phyloP scores from a whole-genome alignment of 2,113 vertebrate genomes.

The Lophotis ruficrista region DNA sequence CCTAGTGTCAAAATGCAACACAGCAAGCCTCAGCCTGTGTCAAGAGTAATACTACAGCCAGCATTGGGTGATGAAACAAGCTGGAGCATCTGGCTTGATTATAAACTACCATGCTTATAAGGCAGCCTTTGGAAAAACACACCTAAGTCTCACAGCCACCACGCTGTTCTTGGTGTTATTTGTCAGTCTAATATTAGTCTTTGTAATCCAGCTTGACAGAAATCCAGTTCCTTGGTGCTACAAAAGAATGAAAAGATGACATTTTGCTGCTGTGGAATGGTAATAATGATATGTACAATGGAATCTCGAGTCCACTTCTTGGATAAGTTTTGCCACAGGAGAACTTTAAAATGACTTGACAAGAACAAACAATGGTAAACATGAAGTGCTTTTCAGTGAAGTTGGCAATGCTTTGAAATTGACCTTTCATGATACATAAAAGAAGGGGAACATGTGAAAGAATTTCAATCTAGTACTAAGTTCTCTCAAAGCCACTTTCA shows the following conservation, averaged over 20 bases:
- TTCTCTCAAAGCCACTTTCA: not conserved
- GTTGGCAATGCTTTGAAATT: not conserved
- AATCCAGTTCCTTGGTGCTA: conserved; percentile 28
- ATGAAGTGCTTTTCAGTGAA: not conserved
- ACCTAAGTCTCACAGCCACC: too few relatives aligned
- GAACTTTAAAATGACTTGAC: conserved; percentile 21
- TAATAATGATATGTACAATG: not conserved
- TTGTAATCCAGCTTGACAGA: conserved; percentile 46
- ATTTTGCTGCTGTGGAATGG: conserved; percentile 23
- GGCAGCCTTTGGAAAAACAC: too few relatives aligned
- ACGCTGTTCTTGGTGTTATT: conserved; percentile 39
- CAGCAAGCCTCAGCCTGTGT: too few relatives aligned
- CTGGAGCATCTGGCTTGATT: too few relatives aligned
- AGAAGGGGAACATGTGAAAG: not conserved
- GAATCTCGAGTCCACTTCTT: conserved; percentile 48
- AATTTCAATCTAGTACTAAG: not conserved
- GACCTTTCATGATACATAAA: not conserved
- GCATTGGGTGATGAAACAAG: too few relatives aligned
- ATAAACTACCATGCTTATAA: too few relatives aligned
- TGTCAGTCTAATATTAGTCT: conserved; percentile 30
- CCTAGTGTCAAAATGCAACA: too few relatives aligned
- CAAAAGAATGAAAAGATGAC: conserved; percentile 38
- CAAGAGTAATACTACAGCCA: too few relatives aligned
- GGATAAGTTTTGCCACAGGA: conserved; percentile 10
- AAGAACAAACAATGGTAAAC: conserved; percentile 16